Base-by-base conservation (phyloP, 2,888 invertebrate species). In the Hypolimnas misippus region DNA sequence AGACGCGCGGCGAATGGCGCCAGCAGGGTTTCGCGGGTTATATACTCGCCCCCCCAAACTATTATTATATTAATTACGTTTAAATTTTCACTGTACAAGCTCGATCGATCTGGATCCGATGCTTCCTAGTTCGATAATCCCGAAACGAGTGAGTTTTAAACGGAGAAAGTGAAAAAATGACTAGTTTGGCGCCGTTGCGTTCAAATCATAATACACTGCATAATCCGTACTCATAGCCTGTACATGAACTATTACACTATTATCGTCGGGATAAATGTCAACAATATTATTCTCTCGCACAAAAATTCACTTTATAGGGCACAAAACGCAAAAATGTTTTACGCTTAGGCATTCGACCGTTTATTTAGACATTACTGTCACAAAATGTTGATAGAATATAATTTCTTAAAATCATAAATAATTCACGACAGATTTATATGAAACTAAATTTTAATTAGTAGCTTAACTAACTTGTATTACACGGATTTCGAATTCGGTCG, bases 41-140 rank as follows among this genome's bases (percentile, higher is more conserved):
- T 91, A 89, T 92, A 91, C 83, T 77, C 87, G 84, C 90, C 90
- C 91, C 89, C 82, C 90, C 87, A 86, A 77, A 74, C 78, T 78
- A 76, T 81, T 86, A 87, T 87, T 83, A 84, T 84, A 89, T 88
- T 91, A 91, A 90, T 90, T 88, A 88, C 84, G 77, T 79, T 81
- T 79, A 76, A 83, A 83, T 89, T 90, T 90, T 87, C 89, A 85
- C 88, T 83, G 77, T 63, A 74, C 72, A 67, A 66, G 72, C 73
- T 73, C 73, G 72, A 84, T 82, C 76, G 78, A 87, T 89, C 86
- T 86, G 85, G 86, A 90, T 84, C 74, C 71, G 68, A 66, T 57
- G 76, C 82, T 89, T 88, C 89, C 87, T 87, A 73, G 68, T 76
- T 68, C 76, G 82, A 82, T 82, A 76, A 73, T 80, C 76, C 77